These are phyloP conservation scores for Heliothis peltigera DNA, from an alignment of 2,888 invertebrate genomes.

Conservation along the genomic window DNA sequence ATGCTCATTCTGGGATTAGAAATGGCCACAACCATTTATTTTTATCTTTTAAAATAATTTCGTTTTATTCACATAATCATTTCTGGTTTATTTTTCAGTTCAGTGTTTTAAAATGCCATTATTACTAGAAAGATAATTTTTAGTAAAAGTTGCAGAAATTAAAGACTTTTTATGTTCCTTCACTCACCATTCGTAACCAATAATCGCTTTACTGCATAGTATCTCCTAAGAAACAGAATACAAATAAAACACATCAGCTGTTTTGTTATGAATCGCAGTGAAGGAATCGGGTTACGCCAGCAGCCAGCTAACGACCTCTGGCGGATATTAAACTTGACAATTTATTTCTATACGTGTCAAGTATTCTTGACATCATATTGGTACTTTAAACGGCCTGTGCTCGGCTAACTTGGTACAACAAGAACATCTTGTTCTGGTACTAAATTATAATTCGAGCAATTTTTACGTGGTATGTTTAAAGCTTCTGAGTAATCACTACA, in stretches of 20 bases:
- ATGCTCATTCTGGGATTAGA: slow-evolving; percentile 3
- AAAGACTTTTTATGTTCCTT: too few species aligned
- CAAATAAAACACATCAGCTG: slow-evolving; percentile 26
- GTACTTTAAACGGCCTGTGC: slow-evolving; percentile 34
- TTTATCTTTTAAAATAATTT: not conserved
- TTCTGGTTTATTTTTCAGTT: too few species aligned
- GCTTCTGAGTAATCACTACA: too few species aligned
- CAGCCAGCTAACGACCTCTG: slow-evolving; percentile 44
- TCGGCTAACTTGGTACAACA: slow-evolving; percentile 12
- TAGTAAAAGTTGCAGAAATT: too few species aligned
- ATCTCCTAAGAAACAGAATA: slow-evolving; percentile 7
- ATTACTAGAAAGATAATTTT: too few species aligned
- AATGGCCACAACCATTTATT: not conserved
- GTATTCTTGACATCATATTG: slow-evolving; percentile 30
- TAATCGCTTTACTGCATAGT: too few species aligned
- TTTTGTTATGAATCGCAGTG: slow-evolving; percentile 20
- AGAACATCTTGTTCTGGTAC: not conserved
- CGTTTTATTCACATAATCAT: not conserved
- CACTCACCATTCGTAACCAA: too few species aligned
- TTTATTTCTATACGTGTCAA: slow-evolving; percentile 51
- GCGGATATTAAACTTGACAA: slow-evolving; percentile 52
- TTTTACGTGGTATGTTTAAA: not conserved
- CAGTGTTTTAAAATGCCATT: too few species aligned
- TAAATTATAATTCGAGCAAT: not conserved
- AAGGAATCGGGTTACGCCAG: slow-evolving; percentile 40